Conservation (phyloP, 2,113 vertebrate genomes). For the Hoplias malabaricus region DNA sequence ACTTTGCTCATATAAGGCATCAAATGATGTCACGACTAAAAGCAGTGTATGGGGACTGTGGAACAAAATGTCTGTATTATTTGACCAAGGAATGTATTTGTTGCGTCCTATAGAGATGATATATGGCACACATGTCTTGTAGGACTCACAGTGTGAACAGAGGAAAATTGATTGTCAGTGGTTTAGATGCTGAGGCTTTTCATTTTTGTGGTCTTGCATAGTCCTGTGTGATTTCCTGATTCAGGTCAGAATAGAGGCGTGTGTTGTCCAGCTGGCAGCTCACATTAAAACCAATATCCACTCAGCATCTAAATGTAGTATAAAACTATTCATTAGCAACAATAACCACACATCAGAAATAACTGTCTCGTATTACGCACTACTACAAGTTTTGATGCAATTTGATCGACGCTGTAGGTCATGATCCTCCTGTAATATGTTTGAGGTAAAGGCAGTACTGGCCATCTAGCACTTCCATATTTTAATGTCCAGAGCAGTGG, state of each 20-base stretch:
- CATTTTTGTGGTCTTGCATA: neutral
- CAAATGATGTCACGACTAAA: neutral
- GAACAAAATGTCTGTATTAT: neutral
- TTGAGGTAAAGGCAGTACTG: neutral
- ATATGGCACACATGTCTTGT: neutral
- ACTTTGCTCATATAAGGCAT: neutral
- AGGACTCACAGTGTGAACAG: neutral
- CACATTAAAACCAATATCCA: neutral
- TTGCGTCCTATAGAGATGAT: neutral
- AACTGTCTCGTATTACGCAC: neutral
- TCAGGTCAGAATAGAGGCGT: constrained; percentile 10
- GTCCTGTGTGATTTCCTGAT: neutral
- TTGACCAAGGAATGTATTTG: constrained; percentile 16
- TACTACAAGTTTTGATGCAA: neutral
- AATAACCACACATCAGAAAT: neutral
- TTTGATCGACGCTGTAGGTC: neutral
- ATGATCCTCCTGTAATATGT: neutral
- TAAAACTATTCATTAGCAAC: neutral
- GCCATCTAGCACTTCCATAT: neutral
- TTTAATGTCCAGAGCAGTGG: neutral
- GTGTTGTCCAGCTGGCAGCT: neutral
- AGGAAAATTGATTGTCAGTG: constrained; percentile 1
- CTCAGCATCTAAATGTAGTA: neutral
- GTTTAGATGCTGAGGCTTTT: constrained; percentile 1
- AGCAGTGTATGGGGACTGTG: neutral